Conservation (phyloP, 2,888 invertebrate genomes). For the Drosophila longiperda region DNA sequence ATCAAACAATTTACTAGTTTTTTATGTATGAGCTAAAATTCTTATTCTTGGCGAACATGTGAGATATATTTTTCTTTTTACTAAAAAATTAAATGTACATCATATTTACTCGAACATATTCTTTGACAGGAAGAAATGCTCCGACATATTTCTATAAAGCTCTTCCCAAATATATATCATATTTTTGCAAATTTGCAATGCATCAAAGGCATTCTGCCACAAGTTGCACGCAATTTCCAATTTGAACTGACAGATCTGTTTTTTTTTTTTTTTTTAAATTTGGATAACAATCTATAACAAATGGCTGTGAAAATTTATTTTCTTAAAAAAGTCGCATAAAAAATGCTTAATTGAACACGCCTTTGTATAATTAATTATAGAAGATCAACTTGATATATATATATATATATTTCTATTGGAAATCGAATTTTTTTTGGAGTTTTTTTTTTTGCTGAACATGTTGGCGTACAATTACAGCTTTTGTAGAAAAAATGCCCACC, state of each 20-base stretch:
- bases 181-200: not conserved
- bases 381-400: not conserved
- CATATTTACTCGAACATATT: not conserved
- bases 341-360: not conserved
- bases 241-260: not conserved
- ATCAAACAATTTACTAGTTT: conserved; percentile 5
- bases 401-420: not conserved
- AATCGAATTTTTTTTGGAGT: not conserved
- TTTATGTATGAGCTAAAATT: not conserved
- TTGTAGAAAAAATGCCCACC: conserved; percentile 44
- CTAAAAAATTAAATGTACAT: not conserved
- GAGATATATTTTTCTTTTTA: not conserved
- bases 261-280: too few species aligned
- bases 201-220: not conserved
- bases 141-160: not conserved
- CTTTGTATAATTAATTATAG: not conserved
- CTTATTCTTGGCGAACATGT: not conserved
- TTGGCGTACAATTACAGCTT: conserved; percentile 66
- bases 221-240: not conserved
- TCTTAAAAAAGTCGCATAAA: not conserved
- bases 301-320: not conserved
- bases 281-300: not conserved
- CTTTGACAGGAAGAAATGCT: not conserved
- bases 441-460: conserved; percentile 32
- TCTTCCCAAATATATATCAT: not conserved